These are phyloP conservation scores for Tetheella fluctuosa DNA, from an alignment of 2,888 invertebrate genomes.

Conservation along the genomic window DNA sequence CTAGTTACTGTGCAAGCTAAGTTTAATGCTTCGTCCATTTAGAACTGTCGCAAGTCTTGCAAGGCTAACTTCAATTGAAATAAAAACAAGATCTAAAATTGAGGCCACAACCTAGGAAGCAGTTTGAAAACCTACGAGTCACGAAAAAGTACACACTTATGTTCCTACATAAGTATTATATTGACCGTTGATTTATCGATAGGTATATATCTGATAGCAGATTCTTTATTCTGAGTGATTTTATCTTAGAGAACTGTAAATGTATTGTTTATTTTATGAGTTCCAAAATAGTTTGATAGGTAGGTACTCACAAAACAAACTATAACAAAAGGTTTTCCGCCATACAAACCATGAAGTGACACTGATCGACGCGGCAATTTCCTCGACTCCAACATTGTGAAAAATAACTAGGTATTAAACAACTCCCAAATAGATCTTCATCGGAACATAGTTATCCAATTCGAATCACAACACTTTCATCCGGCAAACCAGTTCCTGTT, in stretches of 20 bases:
- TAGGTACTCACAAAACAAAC: too few species aligned
- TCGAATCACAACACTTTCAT: constrained; percentile 76
- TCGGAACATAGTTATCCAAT: constrained; percentile 51
- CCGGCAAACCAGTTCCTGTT: constrained; percentile 68
- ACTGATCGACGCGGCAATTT: constrained; percentile 74
- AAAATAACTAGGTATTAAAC: constrained; percentile 49
- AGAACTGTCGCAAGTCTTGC: constrained; percentile 28
- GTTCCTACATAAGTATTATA: background rate
- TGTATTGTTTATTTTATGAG: background rate
- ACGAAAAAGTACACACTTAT: background rate
- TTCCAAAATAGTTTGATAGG: too few species aligned
- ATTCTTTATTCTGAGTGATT: too few species aligned
- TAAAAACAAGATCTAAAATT: constrained; percentile 38
- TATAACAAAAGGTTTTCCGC: constrained; percentile 13
- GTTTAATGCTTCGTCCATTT: background rate
- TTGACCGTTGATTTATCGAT: background rate
- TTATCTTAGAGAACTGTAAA: background rate
- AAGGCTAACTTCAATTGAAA: constrained; percentile 28
- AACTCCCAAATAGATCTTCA: constrained; percentile 57
- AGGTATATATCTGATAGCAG: too few species aligned
- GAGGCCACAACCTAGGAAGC: constrained; percentile 40
- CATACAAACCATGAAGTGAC: constrained; percentile 75
- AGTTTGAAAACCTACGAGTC: constrained; percentile 31
- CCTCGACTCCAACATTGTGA: constrained; percentile 75
- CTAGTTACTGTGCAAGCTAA: background rate